Percentiles rank a stretch among this genome's conserved stretches.
Conservation (phyloP, 2,113 vertebrate genomes). For the Lonchura striata region DNA sequence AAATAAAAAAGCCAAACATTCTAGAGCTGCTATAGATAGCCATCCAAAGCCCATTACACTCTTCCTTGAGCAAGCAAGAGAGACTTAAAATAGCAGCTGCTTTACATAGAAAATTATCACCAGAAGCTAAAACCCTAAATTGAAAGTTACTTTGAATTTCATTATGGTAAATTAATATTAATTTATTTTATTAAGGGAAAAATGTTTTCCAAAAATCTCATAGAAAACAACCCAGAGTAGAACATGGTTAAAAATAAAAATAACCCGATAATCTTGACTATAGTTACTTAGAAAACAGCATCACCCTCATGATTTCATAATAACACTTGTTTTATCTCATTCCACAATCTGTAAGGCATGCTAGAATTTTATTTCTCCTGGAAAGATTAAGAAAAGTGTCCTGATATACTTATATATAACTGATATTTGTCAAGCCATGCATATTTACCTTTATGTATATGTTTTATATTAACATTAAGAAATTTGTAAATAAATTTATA, state of each 20-base stretch:
- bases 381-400: not conserved
- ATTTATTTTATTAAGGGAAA: not conserved
- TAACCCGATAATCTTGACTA: not conserved
- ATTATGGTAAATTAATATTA: not conserved
- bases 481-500: not conserved
- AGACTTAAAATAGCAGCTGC: not conserved
- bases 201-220: not conserved
- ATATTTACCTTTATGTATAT: not conserved
- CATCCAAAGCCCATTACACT: not conserved
- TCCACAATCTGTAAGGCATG: not conserved
- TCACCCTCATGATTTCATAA: not conserved
- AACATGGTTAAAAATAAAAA: not conserved
- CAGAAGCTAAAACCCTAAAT: not conserved
- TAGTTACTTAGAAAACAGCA: not conserved
- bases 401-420: not conserved
- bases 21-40: not conserved
- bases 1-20: not conserved
- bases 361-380: not conserved
- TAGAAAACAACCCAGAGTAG: not conserved
- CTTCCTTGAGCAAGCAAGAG: not conserved
- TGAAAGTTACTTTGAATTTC: conserved; percentile 13
- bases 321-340: conserved; percentile 19
- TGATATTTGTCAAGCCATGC: not conserved
- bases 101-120: conserved; percentile 9
- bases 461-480: not conserved